Base-by-base conservation (phyloP, 2,113 vertebrate genomes). In the Podiceps cristatus region DNA sequence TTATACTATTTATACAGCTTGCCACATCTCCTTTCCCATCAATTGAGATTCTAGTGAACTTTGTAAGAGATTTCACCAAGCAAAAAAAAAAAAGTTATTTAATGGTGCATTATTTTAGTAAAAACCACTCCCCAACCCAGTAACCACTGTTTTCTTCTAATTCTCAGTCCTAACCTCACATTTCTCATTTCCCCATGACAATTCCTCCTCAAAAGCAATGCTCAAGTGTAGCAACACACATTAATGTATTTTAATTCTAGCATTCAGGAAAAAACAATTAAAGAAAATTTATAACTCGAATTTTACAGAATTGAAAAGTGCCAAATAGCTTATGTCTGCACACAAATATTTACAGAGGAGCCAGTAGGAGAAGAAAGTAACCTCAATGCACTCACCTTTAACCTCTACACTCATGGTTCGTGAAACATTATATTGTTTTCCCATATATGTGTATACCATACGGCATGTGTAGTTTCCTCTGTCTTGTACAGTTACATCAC, bases 391-490 rank as follows among this genome's bases (percentile, higher is more conserved):
- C 96, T 97, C 49, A 99, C 99, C 98, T 93, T 59, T 66, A 84
- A 99, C 95, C 23, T 49, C 53, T 11, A 98, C 96, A 2, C 77
- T 31, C 23, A 99, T 98, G 4, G 97, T 98, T 83, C 99, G 98
- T 37, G 98, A 98, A 40, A 99, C 80, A 10, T 85, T 97, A 18
- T 98, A 98, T 0, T 44, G 84, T 53, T 97, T 91, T 19, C 98
- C 99, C 71, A 91, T 96, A 2, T 99, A 88, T 0, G 45, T 95
- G 78, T 99, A 99, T 4, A 85, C 95, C 77, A 98, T 83, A 9
- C 9, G 98, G 76, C 99, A 99, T 0, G 98, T 99, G 77, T 99
- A 99, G 55, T 69, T 77, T 60, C 98, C 98, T n/a, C 89, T 68
- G 62, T 99, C 97, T 3, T 96, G 42, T 14, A n/a, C 4, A 12